A percentile compares a stretch with the other conserved stretches of the same genome.
Evolutionary conservation across 2,888 invertebrate species (phyloP).

Genomic region (Autographa gamma): DNA sequence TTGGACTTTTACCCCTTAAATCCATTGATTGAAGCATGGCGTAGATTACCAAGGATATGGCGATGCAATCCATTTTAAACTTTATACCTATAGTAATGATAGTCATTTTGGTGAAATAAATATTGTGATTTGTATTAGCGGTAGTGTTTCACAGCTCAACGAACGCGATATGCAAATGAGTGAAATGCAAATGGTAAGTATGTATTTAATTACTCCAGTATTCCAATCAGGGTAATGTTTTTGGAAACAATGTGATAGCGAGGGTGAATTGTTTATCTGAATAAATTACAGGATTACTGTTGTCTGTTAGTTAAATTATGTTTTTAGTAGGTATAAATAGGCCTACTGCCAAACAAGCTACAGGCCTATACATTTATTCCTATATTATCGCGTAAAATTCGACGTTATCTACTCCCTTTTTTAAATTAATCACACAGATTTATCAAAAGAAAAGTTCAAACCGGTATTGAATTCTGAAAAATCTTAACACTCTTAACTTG

Average conservation of each 20-base stretch:
- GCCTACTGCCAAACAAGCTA: too few species aligned
- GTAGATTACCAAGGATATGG: conserved; percentile 38
- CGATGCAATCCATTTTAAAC: conserved; percentile 48
- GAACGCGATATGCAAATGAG: conserved; percentile 38
- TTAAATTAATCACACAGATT: neutral
- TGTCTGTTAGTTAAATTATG: conserved; percentile 4
- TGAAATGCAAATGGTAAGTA: conserved; percentile 42
- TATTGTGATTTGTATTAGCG: conserved; percentile 44
- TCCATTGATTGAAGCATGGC: conserved; percentile 49
- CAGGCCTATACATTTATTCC: neutral
- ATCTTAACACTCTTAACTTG: neutral
- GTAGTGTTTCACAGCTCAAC: conserved; percentile 46
- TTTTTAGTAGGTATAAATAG: neutral
- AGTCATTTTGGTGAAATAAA: conserved; percentile 36
- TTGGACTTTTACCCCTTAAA: conserved; percentile 31
- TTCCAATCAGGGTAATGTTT: conserved; percentile 16
- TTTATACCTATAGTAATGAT: conserved; percentile 37
- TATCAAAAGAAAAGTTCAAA: conserved; percentile 5
- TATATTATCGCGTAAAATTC: neutral
- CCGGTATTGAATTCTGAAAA: neutral
- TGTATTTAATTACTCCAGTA: conserved; percentile 24
- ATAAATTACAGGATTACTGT: neutral
- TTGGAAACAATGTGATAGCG: neutral
- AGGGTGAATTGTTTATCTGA: neutral
- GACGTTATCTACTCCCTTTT: too few species aligned